Conservation (phyloP, 2,888 invertebrate species). For the Callimorpha dominula region DNA sequence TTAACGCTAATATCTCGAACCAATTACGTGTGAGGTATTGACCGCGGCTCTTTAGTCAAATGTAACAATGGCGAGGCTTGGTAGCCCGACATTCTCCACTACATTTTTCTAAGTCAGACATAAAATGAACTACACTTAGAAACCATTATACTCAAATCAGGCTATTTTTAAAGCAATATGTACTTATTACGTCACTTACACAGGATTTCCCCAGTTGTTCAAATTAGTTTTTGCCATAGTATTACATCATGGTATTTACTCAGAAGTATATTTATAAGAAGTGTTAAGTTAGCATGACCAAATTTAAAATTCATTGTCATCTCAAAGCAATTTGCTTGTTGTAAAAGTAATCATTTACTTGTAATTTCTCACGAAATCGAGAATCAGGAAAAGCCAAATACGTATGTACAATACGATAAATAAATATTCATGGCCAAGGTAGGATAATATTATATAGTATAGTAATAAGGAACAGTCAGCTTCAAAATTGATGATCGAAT, state of each 20-base stretch:
- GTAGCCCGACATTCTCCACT: no score
- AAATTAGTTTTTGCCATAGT: slow-evolving; percentile 3
- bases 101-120: no score
- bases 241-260: slow-evolving; percentile 3
- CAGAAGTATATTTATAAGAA: background rate
- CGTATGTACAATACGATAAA: background rate
- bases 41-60: no score
- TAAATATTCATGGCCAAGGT: background rate
- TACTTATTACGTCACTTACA: background rate
- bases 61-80: no score
- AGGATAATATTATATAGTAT: background rate
- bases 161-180: background rate
- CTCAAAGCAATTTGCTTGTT: background rate
- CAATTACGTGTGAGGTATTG: background rate
- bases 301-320: background rate
- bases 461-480: background rate
- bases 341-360: background rate
- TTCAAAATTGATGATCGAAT: background rate
- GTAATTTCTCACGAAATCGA: background rate
- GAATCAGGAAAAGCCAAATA: background rate
- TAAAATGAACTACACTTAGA: no score
- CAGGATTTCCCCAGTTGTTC: background rate
- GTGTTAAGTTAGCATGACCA: background rate
- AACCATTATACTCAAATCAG: no score
- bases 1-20: background rate